phyloP scores from a whole-genome alignment of 1,140 invertebrate genomes.

The Hermetia illucens region DNA sequence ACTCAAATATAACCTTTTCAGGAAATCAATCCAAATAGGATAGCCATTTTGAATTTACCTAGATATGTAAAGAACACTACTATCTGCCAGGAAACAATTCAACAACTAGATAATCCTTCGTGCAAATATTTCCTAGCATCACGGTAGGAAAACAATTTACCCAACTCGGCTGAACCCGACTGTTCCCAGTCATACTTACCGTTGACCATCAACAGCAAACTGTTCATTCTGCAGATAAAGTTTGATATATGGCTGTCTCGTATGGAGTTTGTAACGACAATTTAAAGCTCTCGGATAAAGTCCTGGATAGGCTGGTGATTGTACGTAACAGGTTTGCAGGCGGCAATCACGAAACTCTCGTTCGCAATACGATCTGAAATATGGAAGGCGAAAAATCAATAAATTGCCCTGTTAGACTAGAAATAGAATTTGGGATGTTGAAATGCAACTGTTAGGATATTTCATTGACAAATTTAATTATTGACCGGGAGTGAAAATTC shows the following conservation, averaged over 20 bases:
- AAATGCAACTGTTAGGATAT: too few relatives aligned
- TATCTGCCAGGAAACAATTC: too few relatives aligned
- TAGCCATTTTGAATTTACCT: too few relatives aligned
- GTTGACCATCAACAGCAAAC: conserved; percentile 84
- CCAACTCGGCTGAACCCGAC: not conserved
- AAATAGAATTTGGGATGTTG: too few relatives aligned
- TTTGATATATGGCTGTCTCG: conserved; percentile 74
- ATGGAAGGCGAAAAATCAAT: conserved; percentile 11
- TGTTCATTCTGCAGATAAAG: conserved; percentile 85
- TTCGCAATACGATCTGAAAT: conserved; percentile 69
- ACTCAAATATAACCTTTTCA: too few relatives aligned
- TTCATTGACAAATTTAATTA: too few relatives aligned
- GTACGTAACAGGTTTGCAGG: conserved; percentile 82
- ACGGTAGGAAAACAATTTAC: not conserved
- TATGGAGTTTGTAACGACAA: conserved; percentile 79
- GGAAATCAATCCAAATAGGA: too few relatives aligned
- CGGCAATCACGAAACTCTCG: conserved; percentile 69
- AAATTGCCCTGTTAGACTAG: too few relatives aligned
- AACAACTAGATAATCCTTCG: too few relatives aligned
- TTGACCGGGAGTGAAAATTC: too few relatives aligned
- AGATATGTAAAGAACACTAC: too few relatives aligned
- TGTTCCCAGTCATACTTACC: conserved; percentile 27
- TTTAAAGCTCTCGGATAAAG: conserved; percentile 79
- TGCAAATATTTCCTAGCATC: too few relatives aligned
- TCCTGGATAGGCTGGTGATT: conserved; percentile 82